Evolutionary conservation across 2,888 invertebrate species (phyloP), one percentile per base, ranked within the genome.

Genomic region (Hyposoter didymator): DNA sequence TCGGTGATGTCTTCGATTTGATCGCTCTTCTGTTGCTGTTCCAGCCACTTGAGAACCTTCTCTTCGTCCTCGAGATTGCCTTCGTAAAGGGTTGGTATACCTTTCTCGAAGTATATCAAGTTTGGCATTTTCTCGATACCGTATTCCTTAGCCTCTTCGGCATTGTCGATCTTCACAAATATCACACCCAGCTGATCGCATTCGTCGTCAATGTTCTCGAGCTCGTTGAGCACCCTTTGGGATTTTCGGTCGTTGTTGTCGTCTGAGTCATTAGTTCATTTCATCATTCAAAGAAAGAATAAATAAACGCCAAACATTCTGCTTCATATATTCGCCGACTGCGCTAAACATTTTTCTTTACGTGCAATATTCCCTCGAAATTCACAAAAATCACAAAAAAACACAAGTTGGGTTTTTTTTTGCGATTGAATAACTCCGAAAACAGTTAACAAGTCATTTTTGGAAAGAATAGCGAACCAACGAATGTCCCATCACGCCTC

Each of bases 1-100:
- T 98, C 98, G 22, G 98, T 98, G 81, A 98, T 97, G 92, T 98
- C 98, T 94, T 98, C 98, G 90, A 98, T 98, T 95, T 98, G 98
- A 93, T 98, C 98, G 90, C 96, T 97, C 90, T 97, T 97, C 64
- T 96, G 95, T 93, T 98, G 98, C 90, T 97, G 96, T 89, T 96
- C 97, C 39, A 98, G 95, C 98, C 98, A 98, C 90, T 96, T 96
- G 0, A 98, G 94, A 22, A 98, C 97, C 93, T 97, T 97, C 88
- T 98, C 98, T 94, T 98, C 98, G 90, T 98, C 98, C 94, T 97
- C 97, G 89, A 98, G 95, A 93, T 98, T 97, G 5, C 95, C 95
- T 91, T 98, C 98, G 91, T 97, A 98, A 8, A 98, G 94, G 49
- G 98, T 95, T 7, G 98, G 98, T 94, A 98, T 98, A 69, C 98